Conservation (phyloP, 2,113 vertebrate species). For the Triplophysa tibetana region DNA sequence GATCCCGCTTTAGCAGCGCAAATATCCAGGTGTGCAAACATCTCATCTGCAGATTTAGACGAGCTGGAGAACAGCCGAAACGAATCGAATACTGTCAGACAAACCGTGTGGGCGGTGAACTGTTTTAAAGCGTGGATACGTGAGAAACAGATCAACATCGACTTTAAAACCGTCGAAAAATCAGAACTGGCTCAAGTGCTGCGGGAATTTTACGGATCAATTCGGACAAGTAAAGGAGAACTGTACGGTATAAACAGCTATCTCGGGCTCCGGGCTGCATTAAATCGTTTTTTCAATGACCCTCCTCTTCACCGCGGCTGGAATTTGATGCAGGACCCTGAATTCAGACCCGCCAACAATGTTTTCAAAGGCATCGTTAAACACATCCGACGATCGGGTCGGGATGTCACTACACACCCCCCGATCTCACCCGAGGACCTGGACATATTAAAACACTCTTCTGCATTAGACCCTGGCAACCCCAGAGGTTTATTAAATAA, state of each 20-base stretch:
- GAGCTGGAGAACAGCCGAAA: slow-evolving; percentile 19
- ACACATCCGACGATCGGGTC: slow-evolving; percentile 27
- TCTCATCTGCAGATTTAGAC: slow-evolving; percentile 10
- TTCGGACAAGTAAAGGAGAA: slow-evolving; percentile 24
- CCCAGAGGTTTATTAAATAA: slow-evolving; percentile 30
- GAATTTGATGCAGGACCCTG: slow-evolving; percentile 41
- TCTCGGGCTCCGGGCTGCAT: slow-evolving; percentile 25
- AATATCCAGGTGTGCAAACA: slow-evolving; percentile 21
- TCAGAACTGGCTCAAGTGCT: background rate
- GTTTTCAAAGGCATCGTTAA: slow-evolving; percentile 38
- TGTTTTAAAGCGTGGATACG: slow-evolving; percentile 36
- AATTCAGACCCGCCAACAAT: slow-evolving; percentile 36
- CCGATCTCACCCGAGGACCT: slow-evolving; percentile 35
- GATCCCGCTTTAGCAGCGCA: slow-evolving; percentile 20
- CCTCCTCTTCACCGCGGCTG: slow-evolving; percentile 16
- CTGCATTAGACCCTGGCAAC: slow-evolving; percentile 20
- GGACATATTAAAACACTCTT: slow-evolving; percentile 20
- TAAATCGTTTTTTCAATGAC: slow-evolving; percentile 30
- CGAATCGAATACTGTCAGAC: slow-evolving; percentile 16
- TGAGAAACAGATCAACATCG: slow-evolving; percentile 1
- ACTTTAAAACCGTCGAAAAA: slow-evolving; percentile 36
- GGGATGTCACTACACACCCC: slow-evolving; percentile 20
- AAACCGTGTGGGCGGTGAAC: slow-evolving; percentile 34
- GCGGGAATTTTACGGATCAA: slow-evolving; percentile 28
- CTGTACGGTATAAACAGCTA: slow-evolving; percentile 37